Percentiles rank a stretch among this genome's conserved stretches.
These are phyloP conservation scores for Ferdinandea cuprea DNA, from an alignment of 2,888 invertebrate species.

Conservation along the genomic window DNA sequence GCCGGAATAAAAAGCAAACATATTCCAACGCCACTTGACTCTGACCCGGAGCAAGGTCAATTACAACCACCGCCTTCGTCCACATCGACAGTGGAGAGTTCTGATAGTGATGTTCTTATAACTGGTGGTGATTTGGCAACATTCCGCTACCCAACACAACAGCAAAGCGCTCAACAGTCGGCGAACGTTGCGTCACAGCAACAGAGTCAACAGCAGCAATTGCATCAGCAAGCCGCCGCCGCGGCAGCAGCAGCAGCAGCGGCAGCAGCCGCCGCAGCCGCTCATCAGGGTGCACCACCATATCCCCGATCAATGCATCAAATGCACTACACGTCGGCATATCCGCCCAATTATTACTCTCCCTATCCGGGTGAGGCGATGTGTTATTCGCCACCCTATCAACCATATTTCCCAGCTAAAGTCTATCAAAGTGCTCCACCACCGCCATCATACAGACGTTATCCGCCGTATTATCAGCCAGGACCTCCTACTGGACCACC, in stretches of 20 bases:
- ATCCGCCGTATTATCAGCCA: constrained; percentile 79
- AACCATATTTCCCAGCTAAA: constrained; percentile 84
- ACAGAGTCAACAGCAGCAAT: constrained; percentile 79
- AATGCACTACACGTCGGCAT: constrained; percentile 83
- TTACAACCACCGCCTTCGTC: constrained; percentile 79
- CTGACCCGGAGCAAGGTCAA: constrained; percentile 82
- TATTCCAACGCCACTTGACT: constrained; percentile 82
- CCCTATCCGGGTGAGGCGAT: constrained; percentile 83
- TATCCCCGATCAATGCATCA: constrained; percentile 82
- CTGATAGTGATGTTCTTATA: constrained; percentile 79
- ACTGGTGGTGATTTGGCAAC: constrained; percentile 80
- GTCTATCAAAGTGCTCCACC: constrained; percentile 83
- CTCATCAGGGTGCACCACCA: constrained; percentile 81
- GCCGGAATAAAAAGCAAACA: constrained; percentile 69
- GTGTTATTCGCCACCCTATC: constrained; percentile 84
- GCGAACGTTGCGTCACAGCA: constrained; percentile 71
- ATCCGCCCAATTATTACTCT: constrained; percentile 82
- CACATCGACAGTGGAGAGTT: constrained; percentile 80
- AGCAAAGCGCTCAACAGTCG: constrained; percentile 75
- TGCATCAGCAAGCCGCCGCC: constrained; percentile 78
- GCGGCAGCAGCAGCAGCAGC: constrained; percentile 78
- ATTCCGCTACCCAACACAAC: constrained; percentile 79
- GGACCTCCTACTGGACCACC: constrained; percentile 77
- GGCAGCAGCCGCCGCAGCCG: constrained; percentile 80
- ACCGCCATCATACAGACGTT: constrained; percentile 81